Evolutionary conservation across 1,140 invertebrate genomes (phyloP).

Genomic region (Rhysida immarginata): DNA sequence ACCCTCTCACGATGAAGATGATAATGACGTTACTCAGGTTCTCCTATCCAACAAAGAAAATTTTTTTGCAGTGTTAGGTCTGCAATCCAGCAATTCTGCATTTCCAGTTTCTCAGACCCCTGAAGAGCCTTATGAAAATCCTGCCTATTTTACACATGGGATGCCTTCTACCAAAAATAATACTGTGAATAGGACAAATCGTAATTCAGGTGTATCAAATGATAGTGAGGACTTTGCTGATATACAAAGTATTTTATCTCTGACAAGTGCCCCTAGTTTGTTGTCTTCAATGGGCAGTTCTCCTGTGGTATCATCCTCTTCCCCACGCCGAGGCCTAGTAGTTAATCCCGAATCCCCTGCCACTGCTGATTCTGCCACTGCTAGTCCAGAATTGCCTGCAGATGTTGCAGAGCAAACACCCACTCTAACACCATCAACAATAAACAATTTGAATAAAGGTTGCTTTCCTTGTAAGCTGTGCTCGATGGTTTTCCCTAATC

Average conservation of each 20-base stretch:
- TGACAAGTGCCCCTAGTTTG: conserved; percentile 47
- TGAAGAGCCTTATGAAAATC: conserved; percentile 16
- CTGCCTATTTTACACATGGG: conserved; percentile 17
- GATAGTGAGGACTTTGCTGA: conserved; percentile 46
- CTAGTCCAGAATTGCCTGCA: conserved; percentile 18
- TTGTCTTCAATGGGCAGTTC: conserved; percentile 30
- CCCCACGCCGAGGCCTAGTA: conserved; percentile 4
- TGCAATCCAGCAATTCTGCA: conserved; percentile 33
- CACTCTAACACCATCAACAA: background rate
- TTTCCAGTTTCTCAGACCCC: conserved; percentile 4
- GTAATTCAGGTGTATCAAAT: conserved; percentile 23
- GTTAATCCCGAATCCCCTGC: conserved; percentile 17
- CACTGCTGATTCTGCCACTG: conserved; percentile 22
- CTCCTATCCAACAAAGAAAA: conserved; percentile 40
- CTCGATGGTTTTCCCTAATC: conserved; percentile 62
- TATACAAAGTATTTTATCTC: conserved; percentile 61
- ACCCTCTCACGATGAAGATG: conserved; percentile 8
- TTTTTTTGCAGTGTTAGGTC: conserved; percentile 61
- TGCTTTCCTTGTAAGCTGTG: conserved; percentile 71
- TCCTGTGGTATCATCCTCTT: conserved; percentile 18
- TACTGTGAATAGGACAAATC: background rate
- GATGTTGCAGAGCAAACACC: conserved; percentile 13
- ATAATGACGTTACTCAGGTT: conserved; percentile 10
- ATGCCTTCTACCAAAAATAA: background rate
- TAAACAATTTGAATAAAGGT: conserved; percentile 22